Evolutionary conservation across 2,797 vertebrate genomes (phyloP).

Genomic region (Cryptoprocta ferox): DNA sequence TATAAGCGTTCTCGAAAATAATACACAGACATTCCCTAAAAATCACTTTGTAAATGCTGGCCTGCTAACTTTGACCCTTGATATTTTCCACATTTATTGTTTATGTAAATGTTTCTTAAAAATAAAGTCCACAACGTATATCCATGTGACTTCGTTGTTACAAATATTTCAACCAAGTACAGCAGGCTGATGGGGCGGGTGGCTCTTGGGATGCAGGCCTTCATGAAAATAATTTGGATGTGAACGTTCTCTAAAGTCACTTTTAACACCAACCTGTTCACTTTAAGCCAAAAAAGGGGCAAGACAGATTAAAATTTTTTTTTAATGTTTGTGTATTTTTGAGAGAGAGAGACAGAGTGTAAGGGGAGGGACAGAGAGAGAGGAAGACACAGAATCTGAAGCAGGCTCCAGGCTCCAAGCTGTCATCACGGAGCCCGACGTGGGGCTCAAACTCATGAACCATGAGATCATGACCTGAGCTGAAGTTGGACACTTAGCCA

Average conservation of each 20-base stretch:
- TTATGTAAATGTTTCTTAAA: constrained; percentile 54
- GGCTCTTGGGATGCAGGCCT: neutral
- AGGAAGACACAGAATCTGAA: no score
- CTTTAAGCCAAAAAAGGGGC: neutral
- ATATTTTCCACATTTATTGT: neutral
- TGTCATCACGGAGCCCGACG: no score
- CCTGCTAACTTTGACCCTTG: neutral
- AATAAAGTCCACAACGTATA: constrained; percentile 43
- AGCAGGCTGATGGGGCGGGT: neutral
- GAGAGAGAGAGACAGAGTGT: no score
- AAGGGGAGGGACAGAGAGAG: no score
- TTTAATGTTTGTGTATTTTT: no score
- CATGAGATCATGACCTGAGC: no score
- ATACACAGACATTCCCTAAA: constrained; percentile 1
- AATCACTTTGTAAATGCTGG: neutral
- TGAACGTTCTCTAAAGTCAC: neutral
- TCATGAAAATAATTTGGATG: neutral
- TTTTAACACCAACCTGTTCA: neutral
- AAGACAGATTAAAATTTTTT: neutral
- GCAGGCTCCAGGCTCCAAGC: no score
- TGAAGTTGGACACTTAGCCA: no score
- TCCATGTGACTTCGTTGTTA: neutral
- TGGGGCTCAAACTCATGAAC: no score
- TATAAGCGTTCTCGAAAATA: constrained; percentile 87
- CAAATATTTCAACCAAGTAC: constrained; percentile 12